Conservation (phyloP, 2,888 invertebrate species). For the Eubasilissa splendida region DNA sequence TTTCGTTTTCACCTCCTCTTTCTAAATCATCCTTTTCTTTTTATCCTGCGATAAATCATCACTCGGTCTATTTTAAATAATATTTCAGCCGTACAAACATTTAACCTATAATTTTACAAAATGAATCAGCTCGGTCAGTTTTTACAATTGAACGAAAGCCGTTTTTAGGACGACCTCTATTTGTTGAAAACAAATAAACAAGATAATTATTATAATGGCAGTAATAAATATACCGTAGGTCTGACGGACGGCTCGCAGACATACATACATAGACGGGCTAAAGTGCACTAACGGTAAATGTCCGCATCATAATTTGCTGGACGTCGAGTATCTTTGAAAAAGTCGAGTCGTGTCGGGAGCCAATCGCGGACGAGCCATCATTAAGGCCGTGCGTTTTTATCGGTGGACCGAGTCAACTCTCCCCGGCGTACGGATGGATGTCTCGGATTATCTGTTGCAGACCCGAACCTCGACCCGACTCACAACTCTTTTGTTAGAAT, state of each 20-base stretch:
- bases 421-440: not conserved
- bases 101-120: too few species aligned
- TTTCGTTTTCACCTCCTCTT: too few species aligned
- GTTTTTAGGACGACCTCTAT: too few species aligned
- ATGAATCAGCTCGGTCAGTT: too few species aligned
- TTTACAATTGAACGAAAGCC: too few species aligned
- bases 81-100: too few species aligned
- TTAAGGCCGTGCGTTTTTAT: constrained; percentile 10
- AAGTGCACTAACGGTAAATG: constrained; percentile 12
- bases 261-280: not conserved
- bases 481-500: not conserved
- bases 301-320: not conserved
- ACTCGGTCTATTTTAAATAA: too few species aligned
- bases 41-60: too few species aligned
- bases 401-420: not conserved
- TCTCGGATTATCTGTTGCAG: not conserved
- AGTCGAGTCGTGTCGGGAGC: constrained; percentile 16
- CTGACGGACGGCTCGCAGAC: not conserved
- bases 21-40: too few species aligned
- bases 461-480: not conserved
- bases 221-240: constrained; percentile 13
- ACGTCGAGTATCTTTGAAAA: constrained; percentile 9
- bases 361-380: not conserved
- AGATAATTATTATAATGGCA: not conserved
- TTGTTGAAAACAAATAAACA: too few species aligned